phyloP scores from a whole-genome alignment of 2,797 vertebrate genomes.

The Sebastes elongatus region DNA sequence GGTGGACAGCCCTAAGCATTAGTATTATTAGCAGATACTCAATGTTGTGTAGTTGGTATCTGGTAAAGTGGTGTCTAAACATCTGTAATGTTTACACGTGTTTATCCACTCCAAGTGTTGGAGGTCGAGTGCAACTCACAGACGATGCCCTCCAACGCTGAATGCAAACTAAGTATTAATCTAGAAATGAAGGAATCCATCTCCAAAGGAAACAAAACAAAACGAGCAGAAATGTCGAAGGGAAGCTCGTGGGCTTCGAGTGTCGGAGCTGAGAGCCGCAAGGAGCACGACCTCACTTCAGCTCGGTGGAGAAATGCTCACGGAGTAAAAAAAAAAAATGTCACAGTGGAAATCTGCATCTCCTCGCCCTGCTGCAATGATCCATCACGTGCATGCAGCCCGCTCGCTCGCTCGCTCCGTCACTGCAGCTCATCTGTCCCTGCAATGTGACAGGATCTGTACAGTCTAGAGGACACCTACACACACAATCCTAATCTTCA shows the following conservation, averaged over 20 bases:
- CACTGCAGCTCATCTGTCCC: slow-evolving; percentile 54
- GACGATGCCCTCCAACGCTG: neutral
- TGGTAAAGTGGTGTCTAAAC: neutral
- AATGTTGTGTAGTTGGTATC: neutral
- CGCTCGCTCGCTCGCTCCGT: neutral
- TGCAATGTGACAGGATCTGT: slow-evolving; percentile 51
- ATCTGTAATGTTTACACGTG: slow-evolving; percentile 15
- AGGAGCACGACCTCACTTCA: slow-evolving; percentile 39
- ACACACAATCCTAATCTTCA: neutral
- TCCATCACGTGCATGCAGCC: slow-evolving; percentile 49
- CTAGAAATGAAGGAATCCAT: neutral
- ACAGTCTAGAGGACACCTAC: slow-evolving; percentile 19
- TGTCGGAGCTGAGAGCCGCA: slow-evolving; percentile 12
- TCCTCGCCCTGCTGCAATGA: slow-evolving; percentile 50
- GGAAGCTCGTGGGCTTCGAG: neutral
- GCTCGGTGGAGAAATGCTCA: slow-evolving; percentile 21
- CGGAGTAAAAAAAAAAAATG: slow-evolving; percentile 38
- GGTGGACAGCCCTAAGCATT: neutral
- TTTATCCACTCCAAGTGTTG: neutral
- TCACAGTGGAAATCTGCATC: slow-evolving; percentile 59
- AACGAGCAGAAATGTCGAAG: neutral
- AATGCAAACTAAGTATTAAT: slow-evolving; percentile 1
- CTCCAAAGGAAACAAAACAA: neutral
- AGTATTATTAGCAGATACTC: neutral
- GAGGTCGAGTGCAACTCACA: slow-evolving; percentile 32